Conservation (phyloP, 1,140 invertebrate genomes). For the Micrasema minimum region DNA sequence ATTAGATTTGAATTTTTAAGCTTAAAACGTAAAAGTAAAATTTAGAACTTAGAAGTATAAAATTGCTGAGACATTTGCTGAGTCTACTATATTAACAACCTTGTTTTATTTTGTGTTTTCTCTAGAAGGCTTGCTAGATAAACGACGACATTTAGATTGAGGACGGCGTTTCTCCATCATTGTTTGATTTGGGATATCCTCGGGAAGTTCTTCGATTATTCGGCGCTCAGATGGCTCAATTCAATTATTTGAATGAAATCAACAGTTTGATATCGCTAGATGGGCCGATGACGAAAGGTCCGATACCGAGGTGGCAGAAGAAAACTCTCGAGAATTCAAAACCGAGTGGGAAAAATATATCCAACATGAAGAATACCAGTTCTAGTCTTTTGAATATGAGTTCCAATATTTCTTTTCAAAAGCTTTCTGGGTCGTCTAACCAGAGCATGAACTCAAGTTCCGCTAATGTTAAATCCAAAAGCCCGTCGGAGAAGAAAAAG, state of each 20-base stretch:
- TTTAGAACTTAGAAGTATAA: no score
- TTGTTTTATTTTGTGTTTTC: no score
- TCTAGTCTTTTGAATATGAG: slow-evolving; percentile 60
- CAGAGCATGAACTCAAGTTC: slow-evolving; percentile 65
- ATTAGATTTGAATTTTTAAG: no score
- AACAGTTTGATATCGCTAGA: slow-evolving; percentile 80
- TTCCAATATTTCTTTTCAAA: slow-evolving; percentile 68
- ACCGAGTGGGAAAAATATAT: slow-evolving; percentile 57
- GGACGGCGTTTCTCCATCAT: no score
- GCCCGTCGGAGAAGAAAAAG: slow-evolving; percentile 62
- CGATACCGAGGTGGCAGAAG: slow-evolving; percentile 81
- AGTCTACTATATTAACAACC: no score
- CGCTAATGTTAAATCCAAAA: slow-evolving; percentile 59
- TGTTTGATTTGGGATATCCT: no score
- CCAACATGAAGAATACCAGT: slow-evolving; percentile 62
- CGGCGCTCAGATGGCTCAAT: slow-evolving; percentile 88
- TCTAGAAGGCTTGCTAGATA: no score
- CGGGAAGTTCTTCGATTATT: no score
- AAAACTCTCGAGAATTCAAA: slow-evolving; percentile 66
- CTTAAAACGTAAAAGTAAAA: no score
- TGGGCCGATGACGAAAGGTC: slow-evolving; percentile 80
- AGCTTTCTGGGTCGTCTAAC: slow-evolving; percentile 68
- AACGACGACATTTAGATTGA: no score
- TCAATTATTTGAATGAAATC: slow-evolving; percentile 81
- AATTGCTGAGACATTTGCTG: no score